phyloP scores from a whole-genome alignment of 2,888 invertebrate genomes.

The Nemoura dubitans region DNA sequence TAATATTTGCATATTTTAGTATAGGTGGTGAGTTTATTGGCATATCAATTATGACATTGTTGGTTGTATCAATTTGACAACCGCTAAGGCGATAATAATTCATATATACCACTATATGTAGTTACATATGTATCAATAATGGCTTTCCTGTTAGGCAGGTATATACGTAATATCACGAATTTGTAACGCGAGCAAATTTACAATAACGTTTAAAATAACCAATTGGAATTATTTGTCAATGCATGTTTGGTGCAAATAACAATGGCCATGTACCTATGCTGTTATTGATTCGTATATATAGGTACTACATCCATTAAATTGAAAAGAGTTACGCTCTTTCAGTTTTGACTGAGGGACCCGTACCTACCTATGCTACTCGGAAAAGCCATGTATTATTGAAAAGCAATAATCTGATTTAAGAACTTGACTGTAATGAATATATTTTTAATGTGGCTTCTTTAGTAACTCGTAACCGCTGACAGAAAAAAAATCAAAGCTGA shows the following conservation, averaged over 20 bases:
- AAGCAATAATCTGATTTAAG: neutral
- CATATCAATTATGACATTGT: slow-evolving; percentile 13
- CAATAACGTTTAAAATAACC: neutral
- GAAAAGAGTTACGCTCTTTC: too few relatives aligned
- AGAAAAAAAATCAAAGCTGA: neutral
- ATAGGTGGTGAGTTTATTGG: slow-evolving; percentile 29
- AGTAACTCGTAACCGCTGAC: neutral
- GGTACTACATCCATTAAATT: too few relatives aligned
- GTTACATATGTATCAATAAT: neutral
- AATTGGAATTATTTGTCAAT: neutral
- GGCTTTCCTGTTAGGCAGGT: neutral
- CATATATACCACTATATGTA: neutral
- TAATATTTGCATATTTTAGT: slow-evolving; percentile 36
- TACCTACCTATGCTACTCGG: too few relatives aligned
- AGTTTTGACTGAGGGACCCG: too few relatives aligned
- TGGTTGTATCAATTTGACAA: slow-evolving; percentile 26
- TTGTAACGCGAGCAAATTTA: neutral
- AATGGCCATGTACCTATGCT: neutral
- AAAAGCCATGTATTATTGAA: too few relatives aligned
- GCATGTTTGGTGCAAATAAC: neutral
- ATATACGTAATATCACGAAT: neutral
- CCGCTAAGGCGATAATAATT: slow-evolving; percentile 32
- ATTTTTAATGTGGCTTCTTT: neutral
- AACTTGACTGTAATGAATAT: neutral
- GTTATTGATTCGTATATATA: neutral